phyloP scores from a whole-genome alignment of 2,113 vertebrate species.

The Plecturocebus donacophilus region DNA sequence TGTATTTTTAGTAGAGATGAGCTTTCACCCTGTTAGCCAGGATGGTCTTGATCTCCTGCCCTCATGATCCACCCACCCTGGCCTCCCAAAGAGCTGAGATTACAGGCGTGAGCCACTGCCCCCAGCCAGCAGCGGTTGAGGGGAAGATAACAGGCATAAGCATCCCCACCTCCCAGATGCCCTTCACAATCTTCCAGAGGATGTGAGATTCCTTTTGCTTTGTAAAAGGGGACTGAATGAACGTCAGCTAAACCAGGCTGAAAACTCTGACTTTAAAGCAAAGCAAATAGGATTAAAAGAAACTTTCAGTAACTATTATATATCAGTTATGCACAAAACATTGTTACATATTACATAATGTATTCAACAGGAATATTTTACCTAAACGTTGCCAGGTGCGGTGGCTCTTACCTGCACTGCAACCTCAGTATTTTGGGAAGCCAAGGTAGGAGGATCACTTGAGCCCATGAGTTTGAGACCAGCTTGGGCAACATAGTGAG shows the following conservation, averaged over 20 bases:
- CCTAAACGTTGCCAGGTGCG: neutral
- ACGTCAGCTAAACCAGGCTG: neutral
- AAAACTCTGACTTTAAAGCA: neutral
- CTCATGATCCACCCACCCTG: neutral
- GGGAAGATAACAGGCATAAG: neutral
- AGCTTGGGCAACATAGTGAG: too few relatives aligned
- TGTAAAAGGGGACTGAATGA: neutral
- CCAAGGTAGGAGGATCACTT: too few relatives aligned
- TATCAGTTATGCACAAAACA: neutral
- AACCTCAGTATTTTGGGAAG: too few relatives aligned
- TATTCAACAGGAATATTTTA: neutral
- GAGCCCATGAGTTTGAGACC: too few relatives aligned
- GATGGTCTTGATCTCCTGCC: neutral
- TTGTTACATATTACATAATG: neutral
- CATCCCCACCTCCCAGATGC: neutral
- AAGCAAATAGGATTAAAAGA: neutral
- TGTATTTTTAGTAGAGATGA: too few relatives aligned
- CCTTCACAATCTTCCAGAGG: neutral
- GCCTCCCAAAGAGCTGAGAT: neutral
- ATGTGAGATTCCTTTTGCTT: neutral
- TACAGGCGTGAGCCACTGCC: neutral
- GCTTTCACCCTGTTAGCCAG: too few relatives aligned
- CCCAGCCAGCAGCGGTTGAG: neutral
- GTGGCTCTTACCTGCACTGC: too few relatives aligned
- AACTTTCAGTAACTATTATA: neutral